Percentiles rank a stretch among this genome's conserved stretches.
Evolutionary conservation across 2,888 invertebrate genomes (phyloP).

Genomic region (Orthonevra nobilis): DNA sequence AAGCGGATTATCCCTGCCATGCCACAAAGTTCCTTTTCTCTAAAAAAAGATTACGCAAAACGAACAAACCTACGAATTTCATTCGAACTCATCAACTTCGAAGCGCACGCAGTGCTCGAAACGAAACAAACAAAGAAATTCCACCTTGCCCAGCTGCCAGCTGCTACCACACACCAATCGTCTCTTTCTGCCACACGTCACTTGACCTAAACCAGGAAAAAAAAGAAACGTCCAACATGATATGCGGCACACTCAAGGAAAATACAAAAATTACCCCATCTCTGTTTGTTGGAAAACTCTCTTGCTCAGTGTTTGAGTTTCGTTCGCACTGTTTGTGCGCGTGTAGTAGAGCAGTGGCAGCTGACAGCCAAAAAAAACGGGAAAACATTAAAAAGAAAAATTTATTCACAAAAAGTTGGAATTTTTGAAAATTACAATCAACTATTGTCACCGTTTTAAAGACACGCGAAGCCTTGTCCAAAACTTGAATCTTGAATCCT

Average conservation of each 20-base stretch:
- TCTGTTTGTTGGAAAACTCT: constrained; percentile 44
- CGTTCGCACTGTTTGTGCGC: constrained; percentile 66
- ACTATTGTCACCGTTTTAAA: too few relatives aligned
- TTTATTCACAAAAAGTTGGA: too few relatives aligned
- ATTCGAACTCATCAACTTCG: neutral
- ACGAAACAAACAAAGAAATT: constrained; percentile 7
- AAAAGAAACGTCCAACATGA: neutral
- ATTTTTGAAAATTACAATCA: too few relatives aligned
- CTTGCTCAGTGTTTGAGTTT: constrained; percentile 68
- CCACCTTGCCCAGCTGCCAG: neutral
- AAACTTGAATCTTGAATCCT: neutral
- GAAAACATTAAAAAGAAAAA: neutral
- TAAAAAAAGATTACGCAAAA: too few relatives aligned
- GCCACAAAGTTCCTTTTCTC: too few relatives aligned
- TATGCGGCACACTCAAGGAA: neutral
- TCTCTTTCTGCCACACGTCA: neutral
- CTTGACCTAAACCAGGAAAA: neutral
- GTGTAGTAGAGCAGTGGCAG: constrained; percentile 67
- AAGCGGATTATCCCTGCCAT: too few relatives aligned
- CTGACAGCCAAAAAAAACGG: constrained; percentile 37
- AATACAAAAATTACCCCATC: constrained; percentile 29
- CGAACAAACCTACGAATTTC: too few relatives aligned
- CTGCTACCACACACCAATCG: neutral
- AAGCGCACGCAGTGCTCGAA: neutral
- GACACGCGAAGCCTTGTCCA: too few relatives aligned